Evolutionary conservation across 2,113 vertebrate genomes (phyloP).

Genomic region (Sander lucioperca): DNA sequence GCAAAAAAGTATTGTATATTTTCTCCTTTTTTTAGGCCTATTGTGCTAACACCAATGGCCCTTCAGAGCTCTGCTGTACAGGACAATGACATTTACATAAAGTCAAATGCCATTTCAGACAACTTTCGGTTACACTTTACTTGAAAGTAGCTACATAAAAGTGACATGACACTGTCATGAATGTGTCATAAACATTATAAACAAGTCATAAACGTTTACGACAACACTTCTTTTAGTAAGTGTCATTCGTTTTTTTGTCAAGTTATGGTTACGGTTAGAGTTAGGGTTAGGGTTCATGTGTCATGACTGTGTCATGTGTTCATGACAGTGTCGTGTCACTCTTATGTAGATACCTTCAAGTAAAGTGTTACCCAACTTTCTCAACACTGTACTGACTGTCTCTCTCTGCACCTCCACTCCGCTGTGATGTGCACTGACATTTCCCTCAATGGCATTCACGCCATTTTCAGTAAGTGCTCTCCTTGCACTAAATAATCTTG

Average conservation of each 20-base stretch:
- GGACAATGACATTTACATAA: slow-evolving; percentile 46
- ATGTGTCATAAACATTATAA: no score
- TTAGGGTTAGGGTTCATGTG: no score
- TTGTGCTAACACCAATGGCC: neutral
- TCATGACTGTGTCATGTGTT: no score
- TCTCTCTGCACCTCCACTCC: neutral
- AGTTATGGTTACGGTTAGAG: no score
- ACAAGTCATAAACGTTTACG: no score
- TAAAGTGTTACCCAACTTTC: neutral
- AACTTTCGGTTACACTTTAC: neutral
- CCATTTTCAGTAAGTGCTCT: slow-evolving; percentile 13
- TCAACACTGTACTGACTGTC: neutral
- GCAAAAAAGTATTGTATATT: no score
- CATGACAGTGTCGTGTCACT: no score
- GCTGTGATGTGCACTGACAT: slow-evolving; percentile 46
- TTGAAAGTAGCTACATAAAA: no score
- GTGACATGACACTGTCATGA: no score
- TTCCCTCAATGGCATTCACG: slow-evolving; percentile 26
- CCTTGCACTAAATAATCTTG: slow-evolving; percentile 24
- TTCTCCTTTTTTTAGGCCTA: neutral
- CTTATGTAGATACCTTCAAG: no score
- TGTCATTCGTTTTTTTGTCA: no score
- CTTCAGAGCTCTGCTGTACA: slow-evolving; percentile 10
- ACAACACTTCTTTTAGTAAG: no score
- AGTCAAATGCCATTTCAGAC: slow-evolving; percentile 35